Evolutionary conservation across 2,888 invertebrate genomes (phyloP), one percentile per base, ranked within the genome.

Genomic region (Dynastes hyllus): DNA sequence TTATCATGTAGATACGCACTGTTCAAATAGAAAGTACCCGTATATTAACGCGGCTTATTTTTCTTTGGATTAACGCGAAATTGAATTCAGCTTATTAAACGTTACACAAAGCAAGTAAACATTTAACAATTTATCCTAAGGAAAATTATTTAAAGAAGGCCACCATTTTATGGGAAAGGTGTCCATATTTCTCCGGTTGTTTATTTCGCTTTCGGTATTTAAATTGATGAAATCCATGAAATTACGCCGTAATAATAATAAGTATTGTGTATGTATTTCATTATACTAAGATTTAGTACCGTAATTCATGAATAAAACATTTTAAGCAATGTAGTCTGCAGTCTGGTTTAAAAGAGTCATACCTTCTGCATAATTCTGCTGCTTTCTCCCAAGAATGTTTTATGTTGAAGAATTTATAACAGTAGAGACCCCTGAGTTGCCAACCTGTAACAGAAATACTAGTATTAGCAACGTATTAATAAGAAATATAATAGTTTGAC

Each of bases 301-400:
- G 1, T 2, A 22, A 22, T 58, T 5, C 55, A 58, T 58, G 55
- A 58, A 22, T 58, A 22, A 9, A 58, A 58, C 55, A 58, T 53
- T 16, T 58, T 13, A 58, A 16, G 22, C 8, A 11, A 45, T 45
- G 11, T 45, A 45, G 45, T 45, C 11, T 11, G 11, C 22, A 58
- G 8, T 58, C 1, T 8, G 55, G 22, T 22, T 55, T 53, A 70
- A 13, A 51, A 53, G 11, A 75, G 16, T 2, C 91, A 92, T 91
- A 97, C 97, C 97, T 96, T 92, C 96, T 95, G 92, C 97, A 97
- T 90, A 97, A 92, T 91, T 97, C 96, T 83, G 96, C 97, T 84
- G 97, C 96, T 91, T 96, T 97, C 90, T 96, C 96, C 97, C 97
- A 97, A 83, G 97, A 97, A 92, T 97, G 97, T 89, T 94, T 94